phyloP scores from a whole-genome alignment of 23 tunicate genomes.

The Aplidium turbinatum region DNA sequence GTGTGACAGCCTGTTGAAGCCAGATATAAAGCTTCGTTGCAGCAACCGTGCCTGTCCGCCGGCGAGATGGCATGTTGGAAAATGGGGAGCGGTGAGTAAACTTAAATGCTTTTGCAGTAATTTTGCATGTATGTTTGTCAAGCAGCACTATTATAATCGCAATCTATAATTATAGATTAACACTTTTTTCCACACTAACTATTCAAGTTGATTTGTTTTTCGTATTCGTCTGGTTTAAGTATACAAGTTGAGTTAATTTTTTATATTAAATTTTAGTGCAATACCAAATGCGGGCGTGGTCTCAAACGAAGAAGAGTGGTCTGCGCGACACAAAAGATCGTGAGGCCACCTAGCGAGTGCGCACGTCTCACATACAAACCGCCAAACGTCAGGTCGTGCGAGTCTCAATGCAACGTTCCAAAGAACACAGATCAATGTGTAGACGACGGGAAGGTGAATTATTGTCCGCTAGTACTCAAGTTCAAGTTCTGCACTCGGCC shows the following conservation, averaged over 20 bases:
- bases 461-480: slow-evolving; percentile 73
- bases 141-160: too few species aligned
- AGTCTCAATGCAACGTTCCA: slow-evolving; percentile 16
- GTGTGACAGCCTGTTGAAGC: slow-evolving; percentile 73
- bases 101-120: too few species aligned
- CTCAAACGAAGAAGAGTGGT: slow-evolving; percentile 70
- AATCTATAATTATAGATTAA: too few species aligned
- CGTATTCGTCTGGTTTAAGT: too few species aligned
- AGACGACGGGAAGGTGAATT: slow-evolving; percentile 75
- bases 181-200: too few species aligned
- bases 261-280: slow-evolving; percentile 78
- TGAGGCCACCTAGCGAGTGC: slow-evolving; percentile 31
- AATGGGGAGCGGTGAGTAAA: slow-evolving; percentile 76
- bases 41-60: slow-evolving; percentile 78
- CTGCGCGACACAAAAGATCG: slow-evolving; percentile 42
- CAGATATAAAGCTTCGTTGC: slow-evolving; percentile 66
- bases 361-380: slow-evolving; percentile 48
- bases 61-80: slow-evolving; percentile 52
- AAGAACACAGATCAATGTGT: slow-evolving; percentile 26
- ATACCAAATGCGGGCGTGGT: slow-evolving; percentile 88
- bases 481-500: slow-evolving; percentile 80
- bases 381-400: slow-evolving; percentile 46
- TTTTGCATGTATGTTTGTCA: too few species aligned
- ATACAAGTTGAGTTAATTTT: too few species aligned
- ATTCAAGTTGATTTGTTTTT: too few species aligned